These are phyloP conservation scores for Formica selysi DNA, from an alignment of 1,140 invertebrate genomes.

Conservation along the genomic window DNA sequence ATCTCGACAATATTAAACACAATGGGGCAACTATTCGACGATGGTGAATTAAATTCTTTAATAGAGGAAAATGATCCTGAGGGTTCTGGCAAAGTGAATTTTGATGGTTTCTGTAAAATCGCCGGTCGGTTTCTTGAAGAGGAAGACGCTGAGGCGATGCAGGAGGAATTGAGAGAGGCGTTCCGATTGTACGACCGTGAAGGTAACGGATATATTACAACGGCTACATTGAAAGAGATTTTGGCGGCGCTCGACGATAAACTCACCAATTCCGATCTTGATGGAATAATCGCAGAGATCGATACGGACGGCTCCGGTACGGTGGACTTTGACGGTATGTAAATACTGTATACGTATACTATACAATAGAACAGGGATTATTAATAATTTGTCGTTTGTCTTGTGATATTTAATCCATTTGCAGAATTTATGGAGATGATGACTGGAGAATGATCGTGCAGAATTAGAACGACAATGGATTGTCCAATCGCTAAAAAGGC, in stretches of 20 bases:
- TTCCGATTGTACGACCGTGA: conserved; percentile 94
- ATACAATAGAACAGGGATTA: neutral
- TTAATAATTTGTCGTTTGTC: neutral
- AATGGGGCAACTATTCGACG: conserved; percentile 97
- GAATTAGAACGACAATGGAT: neutral
- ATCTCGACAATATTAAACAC: conserved; percentile 97
- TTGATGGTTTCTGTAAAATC: conserved; percentile 96
- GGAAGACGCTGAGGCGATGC: conserved; percentile 96
- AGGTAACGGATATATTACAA: conserved; percentile 98
- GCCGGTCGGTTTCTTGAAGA: conserved; percentile 96
- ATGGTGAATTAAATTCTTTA: conserved; percentile 93
- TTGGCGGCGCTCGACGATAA: conserved; percentile 96
- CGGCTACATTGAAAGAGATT: conserved; percentile 95
- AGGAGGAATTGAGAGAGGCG: conserved; percentile 97
- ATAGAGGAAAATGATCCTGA: conserved; percentile 95
- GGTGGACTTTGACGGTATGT: conserved; percentile 94
- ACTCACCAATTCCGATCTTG: conserved; percentile 92
- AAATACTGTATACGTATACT: neutral
- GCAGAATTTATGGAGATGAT: conserved; percentile 95
- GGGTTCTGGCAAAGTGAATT: conserved; percentile 95
- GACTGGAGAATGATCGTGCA: conserved; percentile 90
- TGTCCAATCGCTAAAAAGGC: neutral
- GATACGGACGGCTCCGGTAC: conserved; percentile 97
- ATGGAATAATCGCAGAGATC: conserved; percentile 97
- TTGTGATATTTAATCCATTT: conserved; percentile 63